Conservation (phyloP, 2,113 vertebrate species). For the Mormoops blainvillei region DNA sequence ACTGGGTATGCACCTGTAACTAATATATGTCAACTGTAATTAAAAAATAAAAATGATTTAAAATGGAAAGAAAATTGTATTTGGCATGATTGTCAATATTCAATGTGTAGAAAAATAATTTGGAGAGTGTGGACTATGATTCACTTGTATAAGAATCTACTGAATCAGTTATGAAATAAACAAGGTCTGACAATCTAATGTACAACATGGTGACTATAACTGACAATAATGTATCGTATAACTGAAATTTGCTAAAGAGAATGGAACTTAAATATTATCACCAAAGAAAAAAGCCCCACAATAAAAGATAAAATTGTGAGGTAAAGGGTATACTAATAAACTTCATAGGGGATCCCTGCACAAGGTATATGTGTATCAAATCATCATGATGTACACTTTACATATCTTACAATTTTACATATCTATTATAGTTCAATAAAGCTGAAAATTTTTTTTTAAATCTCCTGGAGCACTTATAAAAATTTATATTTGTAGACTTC, state of each 20-base stretch:
- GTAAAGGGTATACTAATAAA: not conserved
- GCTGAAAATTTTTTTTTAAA: not conserved
- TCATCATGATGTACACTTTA: not conserved
- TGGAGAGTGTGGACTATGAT: not conserved
- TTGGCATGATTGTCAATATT: not conserved
- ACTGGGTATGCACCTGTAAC: too few relatives aligned
- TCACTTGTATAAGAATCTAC: not conserved
- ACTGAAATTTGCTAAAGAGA: not conserved
- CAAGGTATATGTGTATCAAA: not conserved
- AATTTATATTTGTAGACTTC: not conserved
- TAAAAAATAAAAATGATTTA: too few relatives aligned
- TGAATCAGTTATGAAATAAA: not conserved
- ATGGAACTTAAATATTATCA: not conserved
- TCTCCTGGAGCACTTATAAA: not conserved
- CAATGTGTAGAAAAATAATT: not conserved
- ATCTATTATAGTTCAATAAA: not conserved
- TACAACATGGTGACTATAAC: not conserved
- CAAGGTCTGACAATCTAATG: not conserved
- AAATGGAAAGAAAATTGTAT: not conserved
- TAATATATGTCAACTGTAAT: too few relatives aligned
- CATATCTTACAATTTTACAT: not conserved
- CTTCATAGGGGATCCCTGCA: not conserved
- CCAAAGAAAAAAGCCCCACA: not conserved
- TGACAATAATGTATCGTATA: not conserved
- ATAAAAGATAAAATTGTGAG: not conserved